Evolutionary conservation across 2,113 vertebrate genomes (phyloP).

Genomic region (Lophotis ruficrista): DNA sequence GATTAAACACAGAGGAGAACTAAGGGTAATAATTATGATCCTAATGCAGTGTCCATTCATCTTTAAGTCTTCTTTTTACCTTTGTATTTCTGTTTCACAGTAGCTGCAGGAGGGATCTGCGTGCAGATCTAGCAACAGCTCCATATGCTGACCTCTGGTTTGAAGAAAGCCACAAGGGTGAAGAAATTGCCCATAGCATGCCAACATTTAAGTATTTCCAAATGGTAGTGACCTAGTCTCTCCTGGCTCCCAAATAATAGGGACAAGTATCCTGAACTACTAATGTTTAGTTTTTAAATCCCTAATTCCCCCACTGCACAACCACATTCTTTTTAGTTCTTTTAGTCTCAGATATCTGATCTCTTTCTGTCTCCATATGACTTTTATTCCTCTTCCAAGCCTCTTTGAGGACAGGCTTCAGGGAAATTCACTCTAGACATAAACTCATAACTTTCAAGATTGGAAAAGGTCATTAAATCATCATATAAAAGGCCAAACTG

Average conservation of each 20-base stretch:
- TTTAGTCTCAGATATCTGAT: background rate
- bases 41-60: accelerated
- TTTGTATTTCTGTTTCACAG: background rate
- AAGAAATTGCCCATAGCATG: background rate
- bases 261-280: background rate
- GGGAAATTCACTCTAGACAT: background rate
- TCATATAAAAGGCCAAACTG: background rate
- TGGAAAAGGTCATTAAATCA: background rate
- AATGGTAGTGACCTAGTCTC: background rate
- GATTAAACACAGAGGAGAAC: background rate
- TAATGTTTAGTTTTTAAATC: background rate
- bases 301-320: background rate
- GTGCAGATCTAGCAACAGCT: background rate
- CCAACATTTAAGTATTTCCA: background rate
- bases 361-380: background rate
- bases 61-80: background rate
- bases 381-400: background rate
- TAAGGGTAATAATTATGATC: background rate
- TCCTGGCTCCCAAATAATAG: background rate
- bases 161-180: background rate
- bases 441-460: background rate
- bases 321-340: background rate
- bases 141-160: background rate
- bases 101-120: background rate
- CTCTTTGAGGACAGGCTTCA: background rate